A percentile compares a stretch with the other conserved stretches of the same genome.
Evolutionary conservation across 2,113 vertebrate genomes (phyloP).

Genomic region (Paratilapia polleni): DNA sequence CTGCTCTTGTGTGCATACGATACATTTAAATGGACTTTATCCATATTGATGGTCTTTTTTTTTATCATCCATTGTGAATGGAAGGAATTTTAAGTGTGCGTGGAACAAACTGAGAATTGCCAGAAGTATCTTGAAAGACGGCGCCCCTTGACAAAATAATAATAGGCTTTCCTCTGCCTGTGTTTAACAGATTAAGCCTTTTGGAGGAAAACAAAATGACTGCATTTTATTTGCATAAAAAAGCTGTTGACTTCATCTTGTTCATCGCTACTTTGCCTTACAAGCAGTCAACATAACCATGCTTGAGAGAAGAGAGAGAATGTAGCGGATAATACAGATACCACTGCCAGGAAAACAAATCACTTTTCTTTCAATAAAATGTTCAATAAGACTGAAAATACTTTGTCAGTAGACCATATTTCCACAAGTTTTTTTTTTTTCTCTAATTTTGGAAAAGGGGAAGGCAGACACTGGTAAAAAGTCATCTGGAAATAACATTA

Average conservation of each 20-base stretch:
- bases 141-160: constrained; percentile 45
- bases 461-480: constrained; percentile 54
- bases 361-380: constrained; percentile 43
- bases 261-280: constrained; percentile 8
- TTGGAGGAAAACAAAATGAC: constrained; percentile 24
- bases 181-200: constrained; percentile 41
- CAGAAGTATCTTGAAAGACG: constrained; percentile 21
- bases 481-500: constrained; percentile 77
- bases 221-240: constrained; percentile 30
- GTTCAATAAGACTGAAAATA: constrained; percentile 22
- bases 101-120: constrained; percentile 18
- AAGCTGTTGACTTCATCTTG: constrained; percentile 29
- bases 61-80: not conserved
- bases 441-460: constrained; percentile 33
- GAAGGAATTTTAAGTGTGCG: not conserved
- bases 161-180: constrained; percentile 38
- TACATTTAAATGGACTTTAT: not conserved
- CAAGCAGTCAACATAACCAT: constrained; percentile 31
- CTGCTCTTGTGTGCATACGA: not conserved
- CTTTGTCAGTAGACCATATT: constrained; percentile 21
- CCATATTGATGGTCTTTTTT: not conserved
- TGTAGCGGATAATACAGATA: constrained; percentile 44
- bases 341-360: constrained; percentile 61
- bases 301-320: constrained; percentile 39
- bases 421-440: constrained; percentile 22